A percentile compares a stretch with the other conserved stretches of the same genome.
These are phyloP conservation scores for Eupithecia dodoneata DNA, from an alignment of 2,888 invertebrate genomes.

Conservation along the genomic window DNA sequence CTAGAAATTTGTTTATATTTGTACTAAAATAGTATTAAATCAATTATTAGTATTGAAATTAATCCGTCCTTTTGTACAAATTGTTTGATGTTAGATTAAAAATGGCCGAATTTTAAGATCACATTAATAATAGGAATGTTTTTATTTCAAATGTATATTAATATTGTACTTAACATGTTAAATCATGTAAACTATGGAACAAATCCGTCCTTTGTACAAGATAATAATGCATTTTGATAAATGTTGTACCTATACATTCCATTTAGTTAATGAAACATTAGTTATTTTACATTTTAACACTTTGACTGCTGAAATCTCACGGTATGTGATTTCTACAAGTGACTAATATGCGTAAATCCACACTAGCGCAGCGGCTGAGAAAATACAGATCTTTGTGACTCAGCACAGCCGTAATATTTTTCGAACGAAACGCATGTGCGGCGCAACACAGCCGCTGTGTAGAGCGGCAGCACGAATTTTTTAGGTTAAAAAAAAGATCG, in stretches of 20 bases:
- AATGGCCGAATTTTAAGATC: not conserved
- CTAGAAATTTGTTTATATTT: not conserved
- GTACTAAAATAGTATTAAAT: not conserved
- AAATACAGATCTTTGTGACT: too few species aligned
- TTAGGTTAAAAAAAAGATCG: too few species aligned
- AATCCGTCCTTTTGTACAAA: constrained; percentile 23
- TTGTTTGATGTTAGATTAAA: constrained; percentile 10
- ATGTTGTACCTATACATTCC: not conserved
- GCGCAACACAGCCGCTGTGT: too few species aligned
- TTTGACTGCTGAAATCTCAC: too few species aligned
- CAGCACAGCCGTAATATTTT: too few species aligned
- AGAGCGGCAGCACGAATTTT: too few species aligned
- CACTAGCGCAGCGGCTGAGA: too few species aligned
- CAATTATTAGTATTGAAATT: not conserved
- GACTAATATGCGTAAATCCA: too few species aligned
- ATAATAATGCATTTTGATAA: not conserved
- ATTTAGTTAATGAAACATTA: not conserved
- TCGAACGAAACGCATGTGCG: too few species aligned
- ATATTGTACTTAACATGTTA: not conserved
- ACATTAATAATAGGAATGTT: too few species aligned
- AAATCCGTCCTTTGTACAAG: not conserved
- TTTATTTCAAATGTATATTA: not conserved
- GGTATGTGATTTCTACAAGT: too few species aligned
- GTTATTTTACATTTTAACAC: not conserved
- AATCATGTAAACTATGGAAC: not conserved